Base-by-base conservation (phyloP, 2,797 vertebrate genomes). In the Sebastiscus tertius region DNA sequence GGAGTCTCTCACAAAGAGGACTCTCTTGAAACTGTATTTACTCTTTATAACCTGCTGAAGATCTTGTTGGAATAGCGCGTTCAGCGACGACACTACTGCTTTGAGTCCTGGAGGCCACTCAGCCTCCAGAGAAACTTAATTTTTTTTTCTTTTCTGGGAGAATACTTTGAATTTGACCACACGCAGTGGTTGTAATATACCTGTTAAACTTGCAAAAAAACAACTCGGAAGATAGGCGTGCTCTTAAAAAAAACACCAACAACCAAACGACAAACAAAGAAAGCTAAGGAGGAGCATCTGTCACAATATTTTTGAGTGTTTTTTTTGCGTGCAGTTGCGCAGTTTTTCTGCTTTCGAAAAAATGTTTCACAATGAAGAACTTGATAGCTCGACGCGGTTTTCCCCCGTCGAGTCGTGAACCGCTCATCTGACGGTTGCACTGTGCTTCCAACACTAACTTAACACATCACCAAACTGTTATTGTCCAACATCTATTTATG, bases 401-500 rank as follows among this genome's bases (percentile, higher is more conserved):
- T 42, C 14, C 39, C 39, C 70, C 1, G 29, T 36, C 18, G 26
- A 66, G 82, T 27, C 20, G 26, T 68, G 52, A 79, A 79, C 71
- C 72, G 31, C 59, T 85, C 77, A 12, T 29, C 42, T 22, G 72
- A 77, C 52, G 61, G 85, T 63, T 58, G 7, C 89, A 93, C 93
- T 95, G 96, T 94, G 94, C 97, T 98, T 98, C 97, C 96, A 90
- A 95, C 94, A 95, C 93, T 95, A 96, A 95, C 94, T 93, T 94
- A 95, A 91, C 79, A 82, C 82, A 42, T 83, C 93, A 90, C 82
- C 72, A 89, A 88, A 96, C 94, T 96, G 95, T 95, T 95, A 95
- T 92, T 97, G 95, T 97, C 97, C 96, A 96, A 91, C 94, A 94
- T 92, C 90, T 99, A 98, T 99, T 99, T 99, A 98, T 98, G 97